A percentile compares a stretch with the other conserved stretches of the same genome.
Conservation (phyloP, 2,797 vertebrate species). For the Sylvia borin region DNA sequence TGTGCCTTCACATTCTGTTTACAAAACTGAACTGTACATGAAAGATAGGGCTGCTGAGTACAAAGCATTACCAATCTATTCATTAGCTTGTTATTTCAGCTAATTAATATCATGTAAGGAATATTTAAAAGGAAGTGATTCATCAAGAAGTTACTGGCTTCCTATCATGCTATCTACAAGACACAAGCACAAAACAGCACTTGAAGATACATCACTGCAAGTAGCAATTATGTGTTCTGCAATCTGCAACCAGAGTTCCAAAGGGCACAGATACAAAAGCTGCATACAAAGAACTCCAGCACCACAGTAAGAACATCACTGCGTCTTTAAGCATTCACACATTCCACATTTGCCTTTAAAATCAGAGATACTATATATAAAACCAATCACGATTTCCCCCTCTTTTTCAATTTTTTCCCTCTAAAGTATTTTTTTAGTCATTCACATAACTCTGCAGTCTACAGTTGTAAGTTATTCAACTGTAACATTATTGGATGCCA, state of each 20-base stretch:
- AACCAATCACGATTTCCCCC: accelerated
- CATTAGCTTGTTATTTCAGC: neutral
- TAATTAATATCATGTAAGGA: neutral
- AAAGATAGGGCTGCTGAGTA: neutral
- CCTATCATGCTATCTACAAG: neutral
- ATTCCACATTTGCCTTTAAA: neutral
- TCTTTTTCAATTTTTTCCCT: neutral
- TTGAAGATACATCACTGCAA: neutral
- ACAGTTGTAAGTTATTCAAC: neutral
- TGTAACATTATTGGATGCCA: neutral
- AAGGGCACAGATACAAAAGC: neutral
- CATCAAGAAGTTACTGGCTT: neutral
- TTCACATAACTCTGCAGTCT: neutral
- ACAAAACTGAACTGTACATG: neutral
- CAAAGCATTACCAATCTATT: neutral
- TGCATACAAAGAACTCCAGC: neutral
- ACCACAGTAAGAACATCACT: neutral
- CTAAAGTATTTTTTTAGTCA: neutral
- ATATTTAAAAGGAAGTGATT: neutral
- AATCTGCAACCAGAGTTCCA: neutral
- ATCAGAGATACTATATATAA: neutral
- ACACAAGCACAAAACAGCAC: neutral
- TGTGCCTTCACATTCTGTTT: neutral
- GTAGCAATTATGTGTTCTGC: neutral
- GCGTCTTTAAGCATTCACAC: neutral